phyloP scores from a whole-genome alignment of 1,140 invertebrate genomes.

The Aphis craccivora region DNA sequence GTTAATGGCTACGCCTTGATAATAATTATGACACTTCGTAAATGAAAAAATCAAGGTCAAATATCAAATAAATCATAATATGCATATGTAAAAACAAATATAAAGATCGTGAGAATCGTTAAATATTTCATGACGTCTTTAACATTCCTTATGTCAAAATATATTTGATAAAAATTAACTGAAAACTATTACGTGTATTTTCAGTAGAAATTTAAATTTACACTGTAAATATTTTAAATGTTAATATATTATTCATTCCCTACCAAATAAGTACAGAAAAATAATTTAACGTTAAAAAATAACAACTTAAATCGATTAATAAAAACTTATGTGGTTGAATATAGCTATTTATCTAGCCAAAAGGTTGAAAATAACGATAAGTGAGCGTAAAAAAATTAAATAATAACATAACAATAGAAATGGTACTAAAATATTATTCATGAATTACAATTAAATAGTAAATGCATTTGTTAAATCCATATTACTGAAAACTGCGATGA shows the following conservation, averaged over 20 bases:
- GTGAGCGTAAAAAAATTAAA: background rate
- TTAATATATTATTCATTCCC: background rate
- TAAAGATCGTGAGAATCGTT: conserved; percentile 23
- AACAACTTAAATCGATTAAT: background rate
- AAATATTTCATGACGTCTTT: background rate
- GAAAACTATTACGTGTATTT: background rate
- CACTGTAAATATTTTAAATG: background rate
- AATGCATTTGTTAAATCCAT: background rate
- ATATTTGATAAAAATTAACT: background rate
- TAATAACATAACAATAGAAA: background rate
- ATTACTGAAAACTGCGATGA: background rate
- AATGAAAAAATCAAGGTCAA: conserved; percentile 51
- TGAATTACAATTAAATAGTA: background rate
- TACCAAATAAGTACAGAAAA: background rate
- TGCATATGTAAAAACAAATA: conserved; percentile 25
- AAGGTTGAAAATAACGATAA: background rate
- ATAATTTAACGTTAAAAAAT: background rate
- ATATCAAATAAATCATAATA: conserved; percentile 39
- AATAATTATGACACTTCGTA: conserved; percentile 51
- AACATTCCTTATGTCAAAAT: background rate
- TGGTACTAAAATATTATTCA: background rate
- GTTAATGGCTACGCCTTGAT: conserved; percentile 54
- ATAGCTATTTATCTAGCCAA: background rate
- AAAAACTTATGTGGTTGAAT: background rate
- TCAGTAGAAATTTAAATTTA: background rate